Percentiles rank a stretch among this genome's conserved stretches.
These are phyloP conservation scores for Zelostemma sp. DNA, from an alignment of 1,140 invertebrate species.

Conservation along the genomic window DNA sequence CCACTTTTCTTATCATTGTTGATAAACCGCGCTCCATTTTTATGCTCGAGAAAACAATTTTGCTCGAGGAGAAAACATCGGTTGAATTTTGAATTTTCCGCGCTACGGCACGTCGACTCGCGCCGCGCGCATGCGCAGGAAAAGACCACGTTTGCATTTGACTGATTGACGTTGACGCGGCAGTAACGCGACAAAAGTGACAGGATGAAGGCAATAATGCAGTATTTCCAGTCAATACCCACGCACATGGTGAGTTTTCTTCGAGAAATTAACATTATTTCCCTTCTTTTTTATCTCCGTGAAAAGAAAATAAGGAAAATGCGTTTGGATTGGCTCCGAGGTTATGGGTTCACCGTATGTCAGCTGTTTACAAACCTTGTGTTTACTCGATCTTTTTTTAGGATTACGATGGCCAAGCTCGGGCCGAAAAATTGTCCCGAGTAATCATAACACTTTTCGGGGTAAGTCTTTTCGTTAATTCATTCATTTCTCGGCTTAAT, in stretches of 20 bases:
- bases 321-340: too few relatives aligned
- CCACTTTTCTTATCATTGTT: too few relatives aligned
- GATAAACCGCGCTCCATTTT: too few relatives aligned
- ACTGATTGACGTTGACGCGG: neutral
- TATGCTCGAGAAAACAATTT: too few relatives aligned
- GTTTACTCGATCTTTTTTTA: constrained; percentile 61
- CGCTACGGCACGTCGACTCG: too few relatives aligned
- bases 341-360: too few relatives aligned
- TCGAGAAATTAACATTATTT: neutral
- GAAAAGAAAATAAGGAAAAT: neutral
- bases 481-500: neutral
- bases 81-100: too few relatives aligned
- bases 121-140: too few relatives aligned
- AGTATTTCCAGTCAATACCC: constrained; percentile 70
- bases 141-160: too few relatives aligned
- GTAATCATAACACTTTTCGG: constrained; percentile 92
- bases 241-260: constrained; percentile 73
- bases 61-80: too few relatives aligned
- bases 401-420: constrained; percentile 93
- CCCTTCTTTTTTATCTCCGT: constrained; percentile 9
- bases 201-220: constrained; percentile 45
- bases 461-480: constrained; percentile 66
- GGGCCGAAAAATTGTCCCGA: constrained; percentile 88
- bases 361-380: neutral
- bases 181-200: neutral